Base-by-base conservation (phyloP, 2,113 vertebrate genomes). In the Dunckerocampus dactyliophorus region DNA sequence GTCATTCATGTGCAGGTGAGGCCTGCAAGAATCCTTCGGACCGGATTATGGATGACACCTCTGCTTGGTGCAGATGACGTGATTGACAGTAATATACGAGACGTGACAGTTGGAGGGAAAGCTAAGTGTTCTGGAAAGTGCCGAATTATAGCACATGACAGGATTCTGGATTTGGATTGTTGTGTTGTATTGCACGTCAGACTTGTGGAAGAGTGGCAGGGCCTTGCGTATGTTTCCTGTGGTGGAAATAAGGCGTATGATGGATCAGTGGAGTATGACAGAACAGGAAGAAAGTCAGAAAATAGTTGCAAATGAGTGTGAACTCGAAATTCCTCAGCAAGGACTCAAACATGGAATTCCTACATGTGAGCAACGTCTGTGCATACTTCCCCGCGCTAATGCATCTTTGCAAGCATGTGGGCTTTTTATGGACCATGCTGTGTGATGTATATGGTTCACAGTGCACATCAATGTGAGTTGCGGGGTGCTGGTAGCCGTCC, bases 401-500 rank as follows among this genome's bases (percentile, higher is more conserved):
- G 16, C 63, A 3, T 63, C 62, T 72, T 64, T 68, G 42, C 66
- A 15, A 68, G 39, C 31, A 50, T 76, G 69, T 71, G 58, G 70
- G 22, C 60, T 49, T 68, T 76, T 63, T 67, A 68, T 64, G 54
- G 63, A 22, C 24, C 16, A 2, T 17, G 60, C 68, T 49, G 57
- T 63, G 62, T 53, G 46, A 37, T 70, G 65, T 74, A 62, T 71
- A 49, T 56, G 67, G 42, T 68, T 79, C 77, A 66, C 69, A 62
- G 68, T 68, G 67, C 63, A 68, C 66, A 68, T 56, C 63, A 69
- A 65, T 71, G 62, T 74, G 75, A 74, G 72, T 79, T 76, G 56
- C 73, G 69, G 71, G 75, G 78, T 81, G 79, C 82, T 85, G 85
- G 81, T 85, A 82, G 77, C 57, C 45, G 60, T 89, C 86, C 80